These are phyloP conservation scores for Lagopus leucura DNA, from an alignment of 2,113 vertebrate genomes.

Conservation along the genomic window DNA sequence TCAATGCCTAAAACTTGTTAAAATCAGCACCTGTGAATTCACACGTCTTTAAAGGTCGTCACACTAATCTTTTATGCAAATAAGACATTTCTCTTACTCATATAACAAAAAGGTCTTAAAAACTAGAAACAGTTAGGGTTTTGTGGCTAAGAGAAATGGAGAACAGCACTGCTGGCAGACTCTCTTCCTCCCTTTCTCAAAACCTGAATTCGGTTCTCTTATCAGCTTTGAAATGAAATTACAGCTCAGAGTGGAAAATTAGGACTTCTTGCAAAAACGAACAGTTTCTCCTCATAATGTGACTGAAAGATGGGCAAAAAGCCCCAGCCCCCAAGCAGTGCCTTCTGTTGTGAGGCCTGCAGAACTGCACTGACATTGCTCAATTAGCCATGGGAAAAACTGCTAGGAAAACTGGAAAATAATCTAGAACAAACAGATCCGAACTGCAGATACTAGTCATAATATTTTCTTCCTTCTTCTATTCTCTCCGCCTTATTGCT, in stretches of 20 bases:
- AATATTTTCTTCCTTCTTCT: conserved; percentile 27
- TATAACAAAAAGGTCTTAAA: background rate
- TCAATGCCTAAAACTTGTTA: background rate
- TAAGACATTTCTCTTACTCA: background rate
- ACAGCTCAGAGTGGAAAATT: conserved; percentile 16
- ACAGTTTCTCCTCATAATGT: background rate
- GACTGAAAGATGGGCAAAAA: background rate
- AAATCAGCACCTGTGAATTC: background rate
- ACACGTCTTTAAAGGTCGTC: background rate
- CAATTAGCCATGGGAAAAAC: conserved; percentile 6
- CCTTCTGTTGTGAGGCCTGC: background rate
- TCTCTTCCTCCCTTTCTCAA: background rate
- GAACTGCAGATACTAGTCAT: background rate
- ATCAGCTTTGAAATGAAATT: conserved; percentile 8
- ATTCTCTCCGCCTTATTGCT: background rate
- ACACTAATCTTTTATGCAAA: background rate
- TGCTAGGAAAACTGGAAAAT: conserved; percentile 28
- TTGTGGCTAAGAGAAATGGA: background rate
- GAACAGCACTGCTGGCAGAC: background rate
- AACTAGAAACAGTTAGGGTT: background rate
- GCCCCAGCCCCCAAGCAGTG: background rate
- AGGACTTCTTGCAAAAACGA: background rate
- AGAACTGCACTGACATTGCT: background rate
- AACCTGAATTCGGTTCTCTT: background rate
- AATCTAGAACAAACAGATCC: conserved; percentile 32